Percentiles rank a stretch among this genome's conserved stretches.
Conservation (phyloP, 2,888 invertebrate genomes). For the Conchocele bisecta region DNA sequence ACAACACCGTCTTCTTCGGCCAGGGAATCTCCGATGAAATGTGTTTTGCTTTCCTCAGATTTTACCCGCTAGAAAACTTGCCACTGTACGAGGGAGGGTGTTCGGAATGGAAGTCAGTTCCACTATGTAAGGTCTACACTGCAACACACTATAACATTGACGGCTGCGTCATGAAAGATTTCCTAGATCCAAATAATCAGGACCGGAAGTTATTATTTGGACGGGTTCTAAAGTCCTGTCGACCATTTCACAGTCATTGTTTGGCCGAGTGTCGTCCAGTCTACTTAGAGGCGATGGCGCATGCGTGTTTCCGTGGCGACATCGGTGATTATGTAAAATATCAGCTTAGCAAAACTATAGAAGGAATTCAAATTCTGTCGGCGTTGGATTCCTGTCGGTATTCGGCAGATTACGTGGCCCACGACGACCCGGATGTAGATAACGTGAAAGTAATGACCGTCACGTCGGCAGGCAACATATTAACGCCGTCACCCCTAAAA, state of each 20-base stretch:
- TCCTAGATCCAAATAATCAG: not conserved
- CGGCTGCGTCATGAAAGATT: constrained; percentile 19
- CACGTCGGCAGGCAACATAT: too few relatives aligned
- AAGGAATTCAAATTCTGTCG: too few relatives aligned
- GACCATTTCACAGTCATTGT: not conserved
- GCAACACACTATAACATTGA: not conserved
- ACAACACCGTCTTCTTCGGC: not conserved
- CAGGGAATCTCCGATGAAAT: constrained; percentile 23
- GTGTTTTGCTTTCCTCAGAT: constrained; percentile 33
- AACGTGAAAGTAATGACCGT: too few relatives aligned
- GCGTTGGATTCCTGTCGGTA: too few relatives aligned
- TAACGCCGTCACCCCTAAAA: too few relatives aligned
- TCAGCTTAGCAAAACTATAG: too few relatives aligned
- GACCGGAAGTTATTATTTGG: constrained; percentile 1
- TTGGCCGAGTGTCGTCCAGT: constrained; percentile 1
- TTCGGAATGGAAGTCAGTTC: constrained; percentile 15
- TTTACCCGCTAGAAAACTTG: constrained; percentile 20
- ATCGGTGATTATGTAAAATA: constrained; percentile 3
- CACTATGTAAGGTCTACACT: constrained; percentile 23
- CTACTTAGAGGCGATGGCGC: not conserved
- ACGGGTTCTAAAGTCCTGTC: not conserved
- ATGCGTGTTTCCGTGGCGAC: constrained; percentile 20
- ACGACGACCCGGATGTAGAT: too few relatives aligned
- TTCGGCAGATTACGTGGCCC: too few relatives aligned
- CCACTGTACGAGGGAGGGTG: constrained; percentile 27